phyloP scores from a whole-genome alignment of 2,888 invertebrate genomes.

The Phrixothrix hirtus region DNA sequence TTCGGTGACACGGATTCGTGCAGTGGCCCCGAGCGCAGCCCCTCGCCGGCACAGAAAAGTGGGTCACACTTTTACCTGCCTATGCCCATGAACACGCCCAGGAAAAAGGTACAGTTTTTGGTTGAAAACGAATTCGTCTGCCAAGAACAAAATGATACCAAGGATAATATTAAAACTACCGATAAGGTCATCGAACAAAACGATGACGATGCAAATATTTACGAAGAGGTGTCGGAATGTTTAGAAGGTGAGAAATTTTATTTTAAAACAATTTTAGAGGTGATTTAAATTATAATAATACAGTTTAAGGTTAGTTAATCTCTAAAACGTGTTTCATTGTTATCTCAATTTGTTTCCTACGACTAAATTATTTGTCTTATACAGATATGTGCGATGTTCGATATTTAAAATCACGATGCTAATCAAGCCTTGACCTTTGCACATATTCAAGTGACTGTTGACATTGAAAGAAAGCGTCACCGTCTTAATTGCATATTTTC shows the following conservation, averaged over 20 bases:
- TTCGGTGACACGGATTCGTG: conserved; percentile 51
- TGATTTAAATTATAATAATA: not conserved
- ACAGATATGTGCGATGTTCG: too few species aligned
- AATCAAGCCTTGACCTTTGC: conserved; percentile 8
- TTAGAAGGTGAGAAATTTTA: conserved; percentile 17
- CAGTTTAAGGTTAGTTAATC: not conserved
- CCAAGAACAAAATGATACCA: conserved; percentile 25
- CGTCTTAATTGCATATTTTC: conserved; percentile 5
- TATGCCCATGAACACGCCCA: conserved; percentile 57
- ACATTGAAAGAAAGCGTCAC: conserved; percentile 15
- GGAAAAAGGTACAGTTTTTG: conserved; percentile 74
- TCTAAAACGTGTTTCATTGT: too few species aligned
- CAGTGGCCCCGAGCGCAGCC: conserved; percentile 47
- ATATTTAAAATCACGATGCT: not conserved
- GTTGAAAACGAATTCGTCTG: conserved; percentile 62
- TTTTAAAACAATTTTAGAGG: not conserved
- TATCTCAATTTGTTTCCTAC: too few species aligned
- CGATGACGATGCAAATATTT: conserved; percentile 18
- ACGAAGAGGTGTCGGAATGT: conserved; percentile 18
- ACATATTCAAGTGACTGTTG: conserved; percentile 2
- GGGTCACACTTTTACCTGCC: conserved; percentile 68
- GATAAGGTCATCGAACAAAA: conserved; percentile 21
- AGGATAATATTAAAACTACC: conserved; percentile 14
- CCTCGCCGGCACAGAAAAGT: conserved; percentile 48
- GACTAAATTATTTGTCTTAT: too few species aligned